Conservation (phyloP, 2,113 vertebrate species). For the Coracopsis vasa region DNA sequence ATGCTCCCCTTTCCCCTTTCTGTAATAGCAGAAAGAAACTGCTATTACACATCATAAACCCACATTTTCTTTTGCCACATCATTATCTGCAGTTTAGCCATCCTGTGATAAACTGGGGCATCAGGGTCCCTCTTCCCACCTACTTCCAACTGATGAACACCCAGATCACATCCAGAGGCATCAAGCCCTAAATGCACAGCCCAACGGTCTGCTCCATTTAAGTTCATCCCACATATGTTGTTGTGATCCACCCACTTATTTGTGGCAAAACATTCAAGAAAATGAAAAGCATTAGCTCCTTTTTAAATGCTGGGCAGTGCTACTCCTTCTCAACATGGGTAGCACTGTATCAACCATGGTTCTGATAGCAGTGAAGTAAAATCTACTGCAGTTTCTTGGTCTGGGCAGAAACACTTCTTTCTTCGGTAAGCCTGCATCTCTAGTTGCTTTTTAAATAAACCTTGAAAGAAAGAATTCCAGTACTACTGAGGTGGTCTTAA, state of each 20-base stretch:
- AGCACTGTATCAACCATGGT: fast-evolving
- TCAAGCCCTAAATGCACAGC: fast-evolving
- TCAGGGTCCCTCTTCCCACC: neutral
- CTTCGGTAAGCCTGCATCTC: neutral
- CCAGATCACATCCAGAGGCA: neutral
- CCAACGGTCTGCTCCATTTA: fast-evolving
- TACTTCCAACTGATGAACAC: neutral
- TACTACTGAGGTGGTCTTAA: neutral
- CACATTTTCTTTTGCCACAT: fast-evolving
- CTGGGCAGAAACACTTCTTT: neutral
- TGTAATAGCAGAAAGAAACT: neutral
- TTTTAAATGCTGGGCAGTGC: neutral
- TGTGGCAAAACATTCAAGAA: neutral
- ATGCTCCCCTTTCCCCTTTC: neutral
- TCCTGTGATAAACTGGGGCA: fast-evolving
- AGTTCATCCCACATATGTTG: fast-evolving
- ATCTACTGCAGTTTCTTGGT: neutral
- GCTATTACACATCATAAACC: neutral
- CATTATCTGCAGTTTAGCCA: fast-evolving
- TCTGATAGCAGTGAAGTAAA: neutral
- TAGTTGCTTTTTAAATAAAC: neutral
- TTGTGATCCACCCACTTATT: neutral
- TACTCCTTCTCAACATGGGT: neutral
- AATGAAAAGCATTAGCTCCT: neutral
- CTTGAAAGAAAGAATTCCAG: neutral